phyloP scores from a whole-genome alignment of 53 echinoderm and acorn worm species.

The Stichopus horrens region DNA sequence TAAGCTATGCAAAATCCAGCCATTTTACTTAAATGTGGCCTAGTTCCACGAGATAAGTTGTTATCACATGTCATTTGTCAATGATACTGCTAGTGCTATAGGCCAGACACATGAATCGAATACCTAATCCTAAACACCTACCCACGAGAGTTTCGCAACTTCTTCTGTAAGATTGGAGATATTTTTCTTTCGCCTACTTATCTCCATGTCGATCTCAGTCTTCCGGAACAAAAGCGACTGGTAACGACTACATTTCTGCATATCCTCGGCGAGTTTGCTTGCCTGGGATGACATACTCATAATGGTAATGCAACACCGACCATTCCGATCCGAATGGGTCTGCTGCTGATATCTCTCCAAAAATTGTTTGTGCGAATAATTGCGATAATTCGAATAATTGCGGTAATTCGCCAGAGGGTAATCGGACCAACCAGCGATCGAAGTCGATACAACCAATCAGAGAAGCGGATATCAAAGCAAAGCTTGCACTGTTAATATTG shows the following conservation, averaged over 20 bases:
- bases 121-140: neutral
- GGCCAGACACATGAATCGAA: neutral
- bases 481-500: too few species aligned
- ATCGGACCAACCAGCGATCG: too few species aligned
- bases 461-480: too few species aligned
- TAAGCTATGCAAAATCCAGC: too few species aligned
- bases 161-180: neutral
- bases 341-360: too few species aligned
- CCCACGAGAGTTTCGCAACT: slow-evolving; percentile 2
- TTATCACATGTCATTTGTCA: neutral
- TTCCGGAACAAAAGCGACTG: neutral
- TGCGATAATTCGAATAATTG: too few species aligned
- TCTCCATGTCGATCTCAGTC: neutral
- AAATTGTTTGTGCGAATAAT: too few species aligned
- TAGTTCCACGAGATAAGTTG: neutral
- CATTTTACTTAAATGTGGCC: neutral
- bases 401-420: too few species aligned
- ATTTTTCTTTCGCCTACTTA: neutral
- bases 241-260: slow-evolving; percentile 2
- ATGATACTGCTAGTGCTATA: neutral
- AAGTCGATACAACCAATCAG: too few species aligned
- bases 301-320: too few species aligned
- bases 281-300: neutral
- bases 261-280: neutral
- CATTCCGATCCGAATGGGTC: too few species aligned